Percentiles rank a stretch among this genome's conserved stretches.
Evolutionary conservation across 1,140 invertebrate genomes (phyloP).

Genomic region (Odontomachus brunneus): DNA sequence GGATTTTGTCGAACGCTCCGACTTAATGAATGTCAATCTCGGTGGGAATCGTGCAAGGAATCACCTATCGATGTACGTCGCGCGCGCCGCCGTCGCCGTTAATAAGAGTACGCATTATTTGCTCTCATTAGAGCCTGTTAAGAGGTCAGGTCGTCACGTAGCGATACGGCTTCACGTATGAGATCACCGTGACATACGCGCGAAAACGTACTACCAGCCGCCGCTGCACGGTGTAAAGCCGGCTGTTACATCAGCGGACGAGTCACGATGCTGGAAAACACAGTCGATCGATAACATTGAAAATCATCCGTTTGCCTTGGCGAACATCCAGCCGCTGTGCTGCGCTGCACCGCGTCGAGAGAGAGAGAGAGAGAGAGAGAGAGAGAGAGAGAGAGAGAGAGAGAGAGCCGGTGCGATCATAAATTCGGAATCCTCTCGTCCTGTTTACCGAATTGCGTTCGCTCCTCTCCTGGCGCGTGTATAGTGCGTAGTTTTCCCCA

Average conservation of each 20-base stretch:
- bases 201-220: neutral
- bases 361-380: no score
- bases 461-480: no score
- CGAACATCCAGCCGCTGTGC: conserved; percentile 41
- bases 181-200: conserved; percentile 25
- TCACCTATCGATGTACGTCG: conserved; percentile 5
- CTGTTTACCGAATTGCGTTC: neutral
- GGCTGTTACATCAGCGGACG: conserved; percentile 65
- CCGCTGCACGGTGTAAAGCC: neutral
- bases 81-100: no score
- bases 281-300: conserved; percentile 72
- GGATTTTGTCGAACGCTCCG: no score
- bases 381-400: no score
- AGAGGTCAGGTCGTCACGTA: conserved; percentile 54
- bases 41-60: neutral
- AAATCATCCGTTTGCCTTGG: conserved; percentile 66
- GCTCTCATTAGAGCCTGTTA: conserved; percentile 76
- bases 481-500: no score
- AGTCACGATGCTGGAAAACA: conserved; percentile 64
- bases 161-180: conserved; percentile 33
- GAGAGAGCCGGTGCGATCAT: conserved; percentile 28
- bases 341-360: no score
- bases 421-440: conserved; percentile 37
- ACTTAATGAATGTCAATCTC: no score
- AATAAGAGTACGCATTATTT: conserved; percentile 64